These are phyloP conservation scores for Zosterops hypoxanthus DNA, from an alignment of 2,113 vertebrate species.

Conservation along the genomic window DNA sequence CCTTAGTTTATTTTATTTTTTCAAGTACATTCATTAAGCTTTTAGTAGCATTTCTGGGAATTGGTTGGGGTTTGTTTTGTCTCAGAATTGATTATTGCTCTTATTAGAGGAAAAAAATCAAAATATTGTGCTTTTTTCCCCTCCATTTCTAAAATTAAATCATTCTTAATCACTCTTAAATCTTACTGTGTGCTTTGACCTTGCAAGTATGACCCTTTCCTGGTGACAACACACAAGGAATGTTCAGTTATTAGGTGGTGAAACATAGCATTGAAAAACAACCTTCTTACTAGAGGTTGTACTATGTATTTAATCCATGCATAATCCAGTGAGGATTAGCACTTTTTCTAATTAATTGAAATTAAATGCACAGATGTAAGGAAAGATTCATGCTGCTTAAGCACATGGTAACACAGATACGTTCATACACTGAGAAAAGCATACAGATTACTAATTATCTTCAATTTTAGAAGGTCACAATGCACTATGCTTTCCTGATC, in stretches of 20 bases:
- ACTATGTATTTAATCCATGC: constrained; percentile 13
- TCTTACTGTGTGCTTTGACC: not conserved
- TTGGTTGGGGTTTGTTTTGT: not conserved
- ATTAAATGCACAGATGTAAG: constrained; percentile 53
- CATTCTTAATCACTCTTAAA: not conserved
- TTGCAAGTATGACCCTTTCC: not conserved
- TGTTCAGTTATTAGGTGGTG: not conserved
- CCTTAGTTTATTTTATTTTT: not conserved
- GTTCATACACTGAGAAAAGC: not conserved
- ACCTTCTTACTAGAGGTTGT: not conserved
- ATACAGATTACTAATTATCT: not conserved
- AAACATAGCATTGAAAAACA: not conserved
- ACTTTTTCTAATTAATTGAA: constrained; percentile 55
- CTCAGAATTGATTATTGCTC: not conserved
- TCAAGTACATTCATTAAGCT: not conserved
- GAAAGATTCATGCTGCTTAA: constrained; percentile 37
- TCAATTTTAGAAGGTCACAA: not conserved
- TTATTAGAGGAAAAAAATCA: not conserved
- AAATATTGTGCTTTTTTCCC: not conserved
- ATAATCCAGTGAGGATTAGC: constrained; percentile 51
- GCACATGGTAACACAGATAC: not conserved
- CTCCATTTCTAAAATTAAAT: not conserved
- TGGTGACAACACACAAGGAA: not conserved
- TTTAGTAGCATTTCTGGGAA: not conserved
- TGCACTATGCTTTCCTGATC: not conserved